Conservation (phyloP, 2,113 vertebrate species). For the Vanacampus margaritifer region DNA sequence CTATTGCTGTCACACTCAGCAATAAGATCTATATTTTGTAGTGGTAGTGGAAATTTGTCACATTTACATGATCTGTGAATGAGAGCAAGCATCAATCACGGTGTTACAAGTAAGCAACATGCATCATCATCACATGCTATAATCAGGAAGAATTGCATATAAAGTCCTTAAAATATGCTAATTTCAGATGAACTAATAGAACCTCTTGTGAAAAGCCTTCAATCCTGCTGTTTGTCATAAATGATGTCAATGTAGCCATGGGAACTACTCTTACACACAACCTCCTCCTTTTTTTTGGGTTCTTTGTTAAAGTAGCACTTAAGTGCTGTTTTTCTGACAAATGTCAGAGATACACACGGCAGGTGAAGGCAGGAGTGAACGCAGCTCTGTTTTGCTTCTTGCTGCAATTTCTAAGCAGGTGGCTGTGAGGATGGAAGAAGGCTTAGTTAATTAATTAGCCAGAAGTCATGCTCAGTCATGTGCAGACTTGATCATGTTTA, state of each 20-base stretch:
- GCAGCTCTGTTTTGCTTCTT: conserved; percentile 14
- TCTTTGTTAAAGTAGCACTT: conserved; percentile 75
- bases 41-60: too few relatives aligned
- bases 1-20: neutral
- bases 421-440: conserved; percentile 15
- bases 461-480: conserved; percentile 19
- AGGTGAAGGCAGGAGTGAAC: conserved; percentile 1
- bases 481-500: conserved; percentile 19
- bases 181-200: conserved; percentile 24
- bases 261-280: conserved; percentile 84
- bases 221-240: conserved; percentile 73
- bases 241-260: conserved; percentile 87
- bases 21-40: too few relatives aligned
- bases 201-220: conserved; percentile 73
- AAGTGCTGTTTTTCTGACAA: conserved; percentile 65
- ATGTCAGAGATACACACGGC: conserved; percentile 52
- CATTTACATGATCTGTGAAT: too few relatives aligned
- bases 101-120: too few relatives aligned
- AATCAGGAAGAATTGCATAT: neutral
- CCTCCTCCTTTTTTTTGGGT: conserved; percentile 53
- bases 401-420: conserved; percentile 31
- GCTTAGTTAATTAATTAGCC: conserved; percentile 31
- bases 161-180: neutral
- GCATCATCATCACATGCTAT: too few relatives aligned
- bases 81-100: too few relatives aligned